A percentile compares a stretch with the other conserved stretches of the same genome.
phyloP scores from a whole-genome alignment of 1,140 invertebrate genomes.

The Achroia grisella region DNA sequence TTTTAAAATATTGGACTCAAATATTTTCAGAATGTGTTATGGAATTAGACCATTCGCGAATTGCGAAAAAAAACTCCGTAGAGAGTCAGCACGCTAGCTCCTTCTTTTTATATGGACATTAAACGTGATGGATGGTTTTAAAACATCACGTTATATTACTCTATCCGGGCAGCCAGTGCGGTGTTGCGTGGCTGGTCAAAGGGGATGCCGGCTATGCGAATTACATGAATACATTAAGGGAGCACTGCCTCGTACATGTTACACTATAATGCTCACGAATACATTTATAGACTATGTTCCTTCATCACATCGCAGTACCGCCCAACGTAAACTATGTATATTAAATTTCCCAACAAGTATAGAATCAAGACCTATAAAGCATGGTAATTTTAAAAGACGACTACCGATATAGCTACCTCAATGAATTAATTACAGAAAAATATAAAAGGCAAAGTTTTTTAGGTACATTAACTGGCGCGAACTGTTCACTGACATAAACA shows the following conservation, averaged over 20 bases:
- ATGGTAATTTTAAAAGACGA: neutral
- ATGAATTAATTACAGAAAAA: constrained; percentile 8
- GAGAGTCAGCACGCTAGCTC: constrained; percentile 43
- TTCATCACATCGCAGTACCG: constrained; percentile 44
- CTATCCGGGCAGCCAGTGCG: constrained; percentile 55
- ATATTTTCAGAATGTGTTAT: neutral
- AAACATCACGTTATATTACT: constrained; percentile 70
- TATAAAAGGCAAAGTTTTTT: constrained; percentile 14
- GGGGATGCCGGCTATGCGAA: constrained; percentile 70
- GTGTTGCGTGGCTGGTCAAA: constrained; percentile 71
- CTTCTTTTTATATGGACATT: constrained; percentile 69
- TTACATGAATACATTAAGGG: constrained; percentile 73
- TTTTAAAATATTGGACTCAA: too few relatives aligned
- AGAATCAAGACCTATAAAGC: constrained; percentile 14
- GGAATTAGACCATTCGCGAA: constrained; percentile 14
- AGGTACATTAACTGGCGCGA: constrained; percentile 10
- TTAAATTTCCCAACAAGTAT: constrained; percentile 38
- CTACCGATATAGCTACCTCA: constrained; percentile 1
- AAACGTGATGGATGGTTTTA: constrained; percentile 72
- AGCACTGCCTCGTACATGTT: constrained; percentile 63
- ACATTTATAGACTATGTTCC: constrained; percentile 64
- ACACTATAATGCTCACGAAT: constrained; percentile 69
- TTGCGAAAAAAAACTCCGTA: constrained; percentile 29
- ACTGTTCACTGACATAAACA: constrained; percentile 45
- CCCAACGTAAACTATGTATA: constrained; percentile 52